Conservation (phyloP, 1,140 invertebrate genomes). For the Mya arenaria region DNA sequence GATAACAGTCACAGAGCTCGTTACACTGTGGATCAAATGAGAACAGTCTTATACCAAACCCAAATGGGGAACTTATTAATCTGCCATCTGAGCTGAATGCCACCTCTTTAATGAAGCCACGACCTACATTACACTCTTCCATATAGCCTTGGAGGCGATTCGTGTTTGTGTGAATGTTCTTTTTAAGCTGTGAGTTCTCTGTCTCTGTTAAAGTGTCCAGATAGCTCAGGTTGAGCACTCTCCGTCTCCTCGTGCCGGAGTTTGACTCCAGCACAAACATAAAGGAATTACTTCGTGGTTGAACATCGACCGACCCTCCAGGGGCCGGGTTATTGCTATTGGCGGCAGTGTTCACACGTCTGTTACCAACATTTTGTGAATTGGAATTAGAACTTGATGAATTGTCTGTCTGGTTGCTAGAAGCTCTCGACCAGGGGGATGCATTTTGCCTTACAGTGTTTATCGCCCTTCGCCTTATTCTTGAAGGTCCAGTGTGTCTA, state of each 20-base stretch:
- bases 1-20: slow-evolving; percentile 89
- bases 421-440: not conserved
- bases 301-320: not conserved
- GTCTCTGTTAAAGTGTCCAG: slow-evolving; percentile 40
- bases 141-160: slow-evolving; percentile 89
- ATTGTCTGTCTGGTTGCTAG: not conserved
- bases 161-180: slow-evolving; percentile 42
- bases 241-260: slow-evolving; percentile 23
- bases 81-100: slow-evolving; percentile 94
- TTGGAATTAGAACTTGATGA: too few relatives aligned
- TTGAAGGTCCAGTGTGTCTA: not conserved
- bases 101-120: slow-evolving; percentile 90
- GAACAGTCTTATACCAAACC: slow-evolving; percentile 91
- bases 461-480: slow-evolving; percentile 13
- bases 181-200: slow-evolving; percentile 33
- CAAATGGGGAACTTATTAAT: slow-evolving; percentile 94
- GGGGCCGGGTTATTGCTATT: not conserved
- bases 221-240: slow-evolving; percentile 47
- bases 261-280: slow-evolving; percentile 50
- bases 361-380: too few relatives aligned
- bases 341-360: not conserved
- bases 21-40: slow-evolving; percentile 90
- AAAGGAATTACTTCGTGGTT: slow-evolving; percentile 27
- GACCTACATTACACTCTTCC: slow-evolving; percentile 93
- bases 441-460: too few relatives aligned